phyloP scores from a whole-genome alignment of 2,888 invertebrate genomes.

The Drymonia ruficornis region DNA sequence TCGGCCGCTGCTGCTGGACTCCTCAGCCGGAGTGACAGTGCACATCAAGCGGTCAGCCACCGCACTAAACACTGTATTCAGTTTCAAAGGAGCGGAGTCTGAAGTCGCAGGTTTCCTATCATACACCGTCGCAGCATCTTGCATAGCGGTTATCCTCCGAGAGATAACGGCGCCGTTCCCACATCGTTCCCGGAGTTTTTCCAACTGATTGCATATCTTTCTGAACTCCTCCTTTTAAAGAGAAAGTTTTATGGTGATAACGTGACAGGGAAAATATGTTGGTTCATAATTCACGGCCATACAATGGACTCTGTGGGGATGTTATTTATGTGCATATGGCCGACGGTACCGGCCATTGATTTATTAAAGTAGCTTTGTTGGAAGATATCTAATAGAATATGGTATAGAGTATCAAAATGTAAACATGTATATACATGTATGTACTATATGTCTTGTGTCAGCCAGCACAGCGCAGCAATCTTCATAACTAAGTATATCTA shows the following conservation, averaged over 20 bases:
- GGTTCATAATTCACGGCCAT: not conserved
- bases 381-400: not conserved
- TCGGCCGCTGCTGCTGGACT: constrained; percentile 79
- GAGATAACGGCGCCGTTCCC: constrained; percentile 90
- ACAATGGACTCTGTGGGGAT: not conserved
- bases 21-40: constrained; percentile 79
- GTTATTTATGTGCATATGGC: not conserved
- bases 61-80: constrained; percentile 82
- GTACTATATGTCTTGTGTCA: no score
- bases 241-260: constrained; percentile 11
- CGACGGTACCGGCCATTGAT: not conserved
- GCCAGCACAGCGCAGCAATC: no score
- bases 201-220: constrained; percentile 91
- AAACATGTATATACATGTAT: no score
- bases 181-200: constrained; percentile 91
- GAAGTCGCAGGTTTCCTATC: constrained; percentile 81
- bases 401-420: no score
- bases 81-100: constrained; percentile 77
- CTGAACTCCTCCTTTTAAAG: constrained; percentile 90
- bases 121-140: constrained; percentile 88
- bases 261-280: not conserved
- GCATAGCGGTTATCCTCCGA: constrained; percentile 92
- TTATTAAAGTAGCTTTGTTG: not conserved
- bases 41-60: constrained; percentile 82
- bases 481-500: no score